Evolutionary conservation across 1,140 invertebrate species (phyloP), one percentile per base, ranked within the genome.

Genomic region (Samia ricini): DNA sequence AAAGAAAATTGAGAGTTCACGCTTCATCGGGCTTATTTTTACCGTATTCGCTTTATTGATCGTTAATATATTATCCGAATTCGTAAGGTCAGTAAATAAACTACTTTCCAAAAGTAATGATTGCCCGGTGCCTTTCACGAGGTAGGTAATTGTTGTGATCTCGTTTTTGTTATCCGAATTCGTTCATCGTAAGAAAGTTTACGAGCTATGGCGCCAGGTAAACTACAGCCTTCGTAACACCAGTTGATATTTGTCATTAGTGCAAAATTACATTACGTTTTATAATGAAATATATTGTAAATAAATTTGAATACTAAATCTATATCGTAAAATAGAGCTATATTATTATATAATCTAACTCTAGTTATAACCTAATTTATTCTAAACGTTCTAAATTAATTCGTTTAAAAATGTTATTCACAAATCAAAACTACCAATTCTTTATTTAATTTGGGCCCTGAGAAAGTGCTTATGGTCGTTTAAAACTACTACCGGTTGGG

Each of bases 21-120:
- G 59, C 61, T 57, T 62, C 52, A 63, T 52, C 51, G 26, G 21
- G 36, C 57, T 57, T 21, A 64, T 68, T 68, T 68, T 68, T 62
- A 61, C 66, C 58, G 51, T 21, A 63, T 51, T 61, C 61, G 22
- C 49, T 64, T 64, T 64, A 60, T 62, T 56, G 60, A 61, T 2
- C 55, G 24, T 63, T 55, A 42, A 66, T 68, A 63, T 29, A 52
- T n/a, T n/a, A n/a, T 19, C 50, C 49, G 63, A 78, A 77, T 81
- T 77, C 61, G 69, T 78, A 81, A 87, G 81, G 81, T 83, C 79
- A 79, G 69, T 68, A 72, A 76, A 61, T 78, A 78, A 78, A 72
- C 72, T 70, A 82, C 84, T 87, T 87, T 87, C 82, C 81, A 84
- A 86, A 78, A 72, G 5, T 0, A 76, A 75, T 77, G 73, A 79